Evolutionary conservation across 2,888 invertebrate species (phyloP), one percentile per base, ranked within the genome.

Genomic region (Alloplasta piceator): DNA sequence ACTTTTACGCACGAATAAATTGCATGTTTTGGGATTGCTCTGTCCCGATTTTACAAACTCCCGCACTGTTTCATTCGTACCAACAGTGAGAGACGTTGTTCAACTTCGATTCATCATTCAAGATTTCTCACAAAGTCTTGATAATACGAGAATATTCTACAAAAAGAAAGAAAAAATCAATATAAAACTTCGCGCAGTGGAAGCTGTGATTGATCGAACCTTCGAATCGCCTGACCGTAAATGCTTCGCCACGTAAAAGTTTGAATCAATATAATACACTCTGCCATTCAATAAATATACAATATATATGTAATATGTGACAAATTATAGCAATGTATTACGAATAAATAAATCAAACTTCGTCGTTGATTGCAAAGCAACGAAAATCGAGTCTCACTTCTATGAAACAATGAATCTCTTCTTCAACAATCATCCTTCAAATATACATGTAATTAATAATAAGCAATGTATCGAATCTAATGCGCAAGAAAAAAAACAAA

Each of bases 1-100:
- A 89, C 80, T 84, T 82, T 83, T 83, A 80, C 81, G 78, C 80
- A 84, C 64, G 72, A 74, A 83, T 84, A 71, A 60, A 82, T 83
- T 75, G 78, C 70, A 79, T 73, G 72, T 73, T 83, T 79, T 77
- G 55, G 75, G 72, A 63, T 70, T 75, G 52, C 66, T 60, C 70
- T 74, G 73, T 83, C 76, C 81, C 60, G 60, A 79, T 71, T 80
- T 72, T 52, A 52, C 48, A 70, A 64, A 64, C 26, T 26, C 26
- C 64, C 64, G 48, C 46, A 6, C 36, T 12, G 55, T 70, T 68
- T 52, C 39, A 9, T 16, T 43, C 12, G 43, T n/a, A 39, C 26
- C 9, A n/a, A 55, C 26, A n/a, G 16, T 48, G 38, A 64, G 48
- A 71, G 52, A n/a, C 58, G 39, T 16, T 43, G 38, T 39, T 52